phyloP scores from a whole-genome alignment of 2,797 vertebrate genomes.

The Catostomus latipinnis region DNA sequence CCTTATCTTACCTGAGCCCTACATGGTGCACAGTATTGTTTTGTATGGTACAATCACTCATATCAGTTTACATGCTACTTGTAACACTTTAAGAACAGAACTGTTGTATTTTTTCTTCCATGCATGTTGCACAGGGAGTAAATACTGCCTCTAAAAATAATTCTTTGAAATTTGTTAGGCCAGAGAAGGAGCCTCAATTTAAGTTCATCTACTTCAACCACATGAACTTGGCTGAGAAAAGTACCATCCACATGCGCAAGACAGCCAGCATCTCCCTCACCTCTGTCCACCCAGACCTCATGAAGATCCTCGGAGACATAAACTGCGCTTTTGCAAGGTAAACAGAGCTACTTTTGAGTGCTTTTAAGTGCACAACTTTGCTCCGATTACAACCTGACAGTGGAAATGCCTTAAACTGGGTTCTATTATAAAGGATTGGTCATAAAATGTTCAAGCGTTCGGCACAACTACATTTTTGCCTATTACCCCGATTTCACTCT shows the following conservation, averaged over 20 bases:
- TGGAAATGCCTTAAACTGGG: no score
- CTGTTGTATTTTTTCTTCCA: not conserved
- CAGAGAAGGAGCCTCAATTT: slow-evolving; percentile 98
- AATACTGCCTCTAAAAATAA: not conserved
- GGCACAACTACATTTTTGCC: no score
- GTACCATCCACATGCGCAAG: slow-evolving; percentile 98
- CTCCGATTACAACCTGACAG: no score
- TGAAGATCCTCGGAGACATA: slow-evolving; percentile 99
- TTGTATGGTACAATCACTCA: slow-evolving; percentile 23
- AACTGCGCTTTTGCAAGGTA: slow-evolving; percentile 97
- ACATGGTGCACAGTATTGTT: slow-evolving; percentile 14
- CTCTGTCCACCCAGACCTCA: slow-evolving; percentile 94
- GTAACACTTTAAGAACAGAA: slow-evolving; percentile 7
- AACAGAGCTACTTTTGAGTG: not conserved
- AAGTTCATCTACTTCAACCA: slow-evolving; percentile 99
- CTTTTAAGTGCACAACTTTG: no score
- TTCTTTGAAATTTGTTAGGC: slow-evolving; percentile 71
- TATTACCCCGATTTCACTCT: no score
- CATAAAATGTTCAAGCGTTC: no score
- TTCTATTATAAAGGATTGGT: no score
- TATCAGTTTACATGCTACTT: slow-evolving; percentile 16
- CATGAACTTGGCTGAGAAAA: slow-evolving; percentile 99
- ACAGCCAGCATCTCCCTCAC: slow-evolving; percentile 92
- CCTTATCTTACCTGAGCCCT: slow-evolving; percentile 39
- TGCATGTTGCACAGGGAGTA: not conserved